Evolutionary conservation across 2,888 invertebrate species (phyloP), one percentile per base, ranked within the genome.

Genomic region (Acrocyrtus sp.): DNA sequence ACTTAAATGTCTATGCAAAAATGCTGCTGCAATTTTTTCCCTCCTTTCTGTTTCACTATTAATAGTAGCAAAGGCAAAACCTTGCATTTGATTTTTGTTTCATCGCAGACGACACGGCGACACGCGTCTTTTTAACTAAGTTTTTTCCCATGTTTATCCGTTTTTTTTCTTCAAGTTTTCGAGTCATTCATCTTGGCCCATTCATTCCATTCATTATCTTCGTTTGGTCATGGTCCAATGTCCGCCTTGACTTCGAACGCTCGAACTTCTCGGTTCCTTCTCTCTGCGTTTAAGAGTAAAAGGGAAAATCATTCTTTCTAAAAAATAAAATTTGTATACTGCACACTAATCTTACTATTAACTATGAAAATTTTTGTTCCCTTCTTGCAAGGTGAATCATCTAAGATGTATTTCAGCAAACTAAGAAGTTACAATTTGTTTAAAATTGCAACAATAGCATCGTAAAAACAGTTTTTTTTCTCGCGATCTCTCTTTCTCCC

Each of bases 201-300:
- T 70, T 62, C 62, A 63, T 17, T 61, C 61, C 34, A 61, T 69
- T 61, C 61, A 57, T 51, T 29, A 61, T 72, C 70, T 63, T 50
- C 19, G 58, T 72, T 72, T 72, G 63, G 70, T 72, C 63, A 72
- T 63, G 70, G 70, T 72, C 70, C 63, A n/a, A 63, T n/a, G 70
- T 51, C 57, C 57, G 63, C 51, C 54, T 21, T 54, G 43, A 34
- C 12, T 34, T n/a, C n/a, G n/a, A n/a, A n/a, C n/a, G n/a, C n/a
- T n/a, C n/a, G n/a, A n/a, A n/a, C n/a, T n/a, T n/a, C n/a, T n/a
- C n/a, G n/a, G n/a, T n/a, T n/a, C n/a, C n/a, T n/a, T n/a, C n/a
- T n/a, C n/a, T 34, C 34, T 34, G 34, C 12, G 12, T 34, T 34
- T 5, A 34, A 34, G 34, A n/a, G 34, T 34, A 34, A 34, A 34